Conservation (phyloP, 2,888 invertebrate species). For the Drosophila borborema region DNA sequence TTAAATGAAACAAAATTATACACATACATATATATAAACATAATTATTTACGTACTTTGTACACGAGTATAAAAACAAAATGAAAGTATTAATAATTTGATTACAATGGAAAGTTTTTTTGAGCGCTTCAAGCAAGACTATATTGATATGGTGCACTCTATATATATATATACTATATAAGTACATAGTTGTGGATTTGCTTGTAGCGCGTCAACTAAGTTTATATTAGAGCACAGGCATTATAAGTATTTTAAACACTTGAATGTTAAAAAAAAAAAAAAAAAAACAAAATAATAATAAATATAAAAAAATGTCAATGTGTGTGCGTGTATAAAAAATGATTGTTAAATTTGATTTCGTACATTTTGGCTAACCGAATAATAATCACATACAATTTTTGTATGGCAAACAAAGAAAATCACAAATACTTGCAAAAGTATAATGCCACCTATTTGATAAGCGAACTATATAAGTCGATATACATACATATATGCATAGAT, state of each 20-base stretch:
- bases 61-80: constrained; percentile 33
- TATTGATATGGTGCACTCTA: constrained; percentile 17
- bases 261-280: constrained; percentile 10
- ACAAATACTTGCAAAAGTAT: constrained; percentile 11
- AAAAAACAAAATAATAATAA: constrained; percentile 16
- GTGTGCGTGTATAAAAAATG: constrained; percentile 31
- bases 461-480: constrained; percentile 14
- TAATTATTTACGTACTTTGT: constrained; percentile 56
- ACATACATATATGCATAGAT: constrained; percentile 15
- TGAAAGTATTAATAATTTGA: constrained; percentile 51
- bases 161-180: constrained; percentile 6
- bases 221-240: constrained; percentile 29
- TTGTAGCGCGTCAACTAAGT: not conserved
- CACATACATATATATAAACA: constrained; percentile 30
- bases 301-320: constrained; percentile 24
- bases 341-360: constrained; percentile 45
- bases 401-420: constrained; percentile 30
- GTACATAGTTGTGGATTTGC: not conserved
- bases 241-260: constrained; percentile 42
- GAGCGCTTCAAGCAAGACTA: constrained; percentile 36
- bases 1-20: constrained; percentile 23
- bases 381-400: constrained; percentile 45
- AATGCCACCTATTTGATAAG: constrained; percentile 42
- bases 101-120: constrained; percentile 39
- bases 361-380: constrained; percentile 50